phyloP scores from a whole-genome alignment of 2,888 invertebrate genomes.

The Petrolisthes manimaculis region DNA sequence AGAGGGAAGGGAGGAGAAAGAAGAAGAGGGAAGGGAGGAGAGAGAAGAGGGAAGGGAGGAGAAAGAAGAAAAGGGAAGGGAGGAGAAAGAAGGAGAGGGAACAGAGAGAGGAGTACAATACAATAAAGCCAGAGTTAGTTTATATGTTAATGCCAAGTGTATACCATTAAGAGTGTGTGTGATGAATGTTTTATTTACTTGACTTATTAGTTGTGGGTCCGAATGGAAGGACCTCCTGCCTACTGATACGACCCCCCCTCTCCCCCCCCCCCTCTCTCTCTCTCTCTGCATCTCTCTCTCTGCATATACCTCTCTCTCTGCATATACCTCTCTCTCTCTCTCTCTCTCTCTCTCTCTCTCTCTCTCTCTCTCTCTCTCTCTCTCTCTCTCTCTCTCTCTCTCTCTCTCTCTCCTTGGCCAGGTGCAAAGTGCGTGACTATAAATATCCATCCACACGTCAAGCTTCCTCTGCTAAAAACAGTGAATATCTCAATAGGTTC shows the following conservation, averaged over 20 bases:
- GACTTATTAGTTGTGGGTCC: too few species aligned
- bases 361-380: constrained; percentile 15
- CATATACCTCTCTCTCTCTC: neutral
- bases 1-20: neutral
- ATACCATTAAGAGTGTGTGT: too few species aligned
- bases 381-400: neutral
- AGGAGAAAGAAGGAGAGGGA: constrained; percentile 19
- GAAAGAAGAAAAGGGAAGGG: neutral
- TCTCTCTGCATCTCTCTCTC: neutral
- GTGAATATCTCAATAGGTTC: too few species aligned
- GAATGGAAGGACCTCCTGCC: too few species aligned
- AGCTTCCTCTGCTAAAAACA: neutral
- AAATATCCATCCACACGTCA: too few species aligned
- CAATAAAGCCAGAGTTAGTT: too few species aligned
- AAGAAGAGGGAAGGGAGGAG: neutral
- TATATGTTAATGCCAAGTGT: too few species aligned
- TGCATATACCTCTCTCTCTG: neutral
- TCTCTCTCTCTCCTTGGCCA: too few species aligned
- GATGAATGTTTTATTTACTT: too few species aligned
- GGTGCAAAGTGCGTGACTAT: too few species aligned
- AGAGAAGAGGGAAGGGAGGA: neutral
- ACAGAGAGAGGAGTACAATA: neutral
- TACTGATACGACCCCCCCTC: too few species aligned
- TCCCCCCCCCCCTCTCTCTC: too few species aligned
- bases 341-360: neutral